Percentiles rank a stretch among this genome's conserved stretches.
Evolutionary conservation across 92 coral and sea anemone species (phyloP).

Genomic region (Parazoanthus atlanticus): DNA sequence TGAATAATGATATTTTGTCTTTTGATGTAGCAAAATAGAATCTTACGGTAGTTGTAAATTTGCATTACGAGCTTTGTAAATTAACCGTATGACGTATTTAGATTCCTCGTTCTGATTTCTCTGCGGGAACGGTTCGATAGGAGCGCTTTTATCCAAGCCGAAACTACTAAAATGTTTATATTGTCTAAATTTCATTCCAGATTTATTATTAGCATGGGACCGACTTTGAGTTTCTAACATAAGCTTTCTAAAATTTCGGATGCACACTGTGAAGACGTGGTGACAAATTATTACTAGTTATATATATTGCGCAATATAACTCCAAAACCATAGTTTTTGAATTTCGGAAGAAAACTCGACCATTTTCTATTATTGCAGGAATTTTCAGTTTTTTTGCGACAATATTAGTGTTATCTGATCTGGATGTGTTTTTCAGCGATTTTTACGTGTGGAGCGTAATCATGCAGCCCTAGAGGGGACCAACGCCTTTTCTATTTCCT

Average conservation of each 20-base stretch:
- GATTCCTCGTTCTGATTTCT: constrained; percentile 24
- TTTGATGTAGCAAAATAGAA: background rate
- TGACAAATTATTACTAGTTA: background rate
- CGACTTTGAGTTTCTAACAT: background rate
- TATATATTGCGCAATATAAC: background rate
- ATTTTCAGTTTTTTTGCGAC: background rate
- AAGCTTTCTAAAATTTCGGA: background rate
- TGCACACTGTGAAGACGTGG: background rate
- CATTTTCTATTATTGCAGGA: background rate
- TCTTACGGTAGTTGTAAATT: background rate
- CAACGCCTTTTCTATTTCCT: background rate
- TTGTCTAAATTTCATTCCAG: background rate
- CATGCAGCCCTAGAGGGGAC: background rate
- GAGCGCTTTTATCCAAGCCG: background rate
- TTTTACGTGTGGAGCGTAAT: background rate
- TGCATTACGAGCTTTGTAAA: background rate
- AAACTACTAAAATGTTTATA: constrained; percentile 13
- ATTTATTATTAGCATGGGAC: background rate
- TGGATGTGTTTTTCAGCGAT: background rate
- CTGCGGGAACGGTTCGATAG: constrained; percentile 29
- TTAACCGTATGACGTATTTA: constrained; percentile 31
- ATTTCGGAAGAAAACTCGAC: background rate
- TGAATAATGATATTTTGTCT: background rate
- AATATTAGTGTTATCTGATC: background rate
- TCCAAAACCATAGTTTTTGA: background rate